Base-by-base conservation (phyloP, 2,113 vertebrate genomes). In the Corvus cornix region DNA sequence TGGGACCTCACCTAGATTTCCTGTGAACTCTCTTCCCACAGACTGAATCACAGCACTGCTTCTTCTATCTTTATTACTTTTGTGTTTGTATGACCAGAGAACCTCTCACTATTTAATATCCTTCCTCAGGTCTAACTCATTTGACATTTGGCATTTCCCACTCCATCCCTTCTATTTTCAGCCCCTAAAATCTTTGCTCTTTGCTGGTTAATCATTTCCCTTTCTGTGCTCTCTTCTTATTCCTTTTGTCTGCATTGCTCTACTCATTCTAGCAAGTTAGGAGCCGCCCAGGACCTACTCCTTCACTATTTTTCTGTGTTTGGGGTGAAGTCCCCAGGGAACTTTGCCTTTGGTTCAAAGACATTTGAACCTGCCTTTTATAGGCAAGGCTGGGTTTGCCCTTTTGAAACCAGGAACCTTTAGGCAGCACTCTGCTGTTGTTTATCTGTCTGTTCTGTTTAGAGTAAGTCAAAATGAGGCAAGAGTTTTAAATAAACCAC, bases 31-130 rank as follows among this genome's bases (percentile, higher is more conserved):
- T 81, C 22, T 75, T 90, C 31, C 41, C 64, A 26, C 6, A 33
- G 62, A 85, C 76, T 80, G 30, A 72, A 75, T 89, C 56, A 64
- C 80, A 91, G 69, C 69, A 49, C 44, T 68, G 44, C 84, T 84
- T 91, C 52, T 73, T 94, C 89, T 93, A 35, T 95, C 94, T 93
- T 93, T 89, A 95, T 95, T 91, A 89, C 62, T 70, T 89, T n/a
- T 44, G 26, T 87, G 74, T 95, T 95, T 92, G 69, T 68, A 76
- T 49, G 93, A 76, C 84, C 72, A 84, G 74, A 73, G 77, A 89
- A 91, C 73, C 35, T 87, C 90, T 87, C 74, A 39, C 58, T 91
- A 30, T 95, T 94, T 95, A 94, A 95, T 93, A 92, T 85, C 51
- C 41, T 89, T 94, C 41, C 48, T 56, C 16, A 28, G 58, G 20